Evolutionary conservation across 2,797 vertebrate species (phyloP).

Genomic region (Phrynocephalus guinanensis): DNA sequence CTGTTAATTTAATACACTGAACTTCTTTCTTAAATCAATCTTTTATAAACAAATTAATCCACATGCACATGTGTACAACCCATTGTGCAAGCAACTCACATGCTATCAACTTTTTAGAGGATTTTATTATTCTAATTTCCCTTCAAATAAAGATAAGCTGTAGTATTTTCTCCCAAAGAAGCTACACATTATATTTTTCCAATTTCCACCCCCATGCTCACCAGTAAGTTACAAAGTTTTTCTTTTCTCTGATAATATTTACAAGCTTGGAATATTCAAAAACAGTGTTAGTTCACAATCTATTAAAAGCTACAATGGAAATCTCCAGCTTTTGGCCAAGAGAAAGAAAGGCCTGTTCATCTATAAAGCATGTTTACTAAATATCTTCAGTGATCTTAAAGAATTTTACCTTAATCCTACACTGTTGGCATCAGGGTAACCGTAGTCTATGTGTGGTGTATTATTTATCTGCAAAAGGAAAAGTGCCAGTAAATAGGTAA

Average conservation of each 20-base stretch:
- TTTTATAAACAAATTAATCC: background rate
- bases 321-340: background rate
- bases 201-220: background rate
- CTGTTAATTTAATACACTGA: background rate
- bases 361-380: background rate
- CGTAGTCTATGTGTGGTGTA: constrained; percentile 3
- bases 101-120: background rate
- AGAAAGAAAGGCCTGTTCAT: background rate
- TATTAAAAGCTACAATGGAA: background rate
- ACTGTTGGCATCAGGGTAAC: background rate
- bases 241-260: background rate
- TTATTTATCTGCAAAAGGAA: constrained; percentile 38
- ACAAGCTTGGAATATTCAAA: background rate
- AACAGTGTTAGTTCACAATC: background rate
- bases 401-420: constrained; percentile 47
- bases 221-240: background rate
- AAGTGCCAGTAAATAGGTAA: background rate
- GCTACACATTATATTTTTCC: background rate
- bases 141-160: background rate
- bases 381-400: background rate
- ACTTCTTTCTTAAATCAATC: background rate
- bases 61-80: background rate
- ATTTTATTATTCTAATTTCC: background rate
- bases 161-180: background rate
- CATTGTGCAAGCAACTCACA: background rate